Conservation (phyloP, 2,888 invertebrate species). For the Stegana nigrithorax region DNA sequence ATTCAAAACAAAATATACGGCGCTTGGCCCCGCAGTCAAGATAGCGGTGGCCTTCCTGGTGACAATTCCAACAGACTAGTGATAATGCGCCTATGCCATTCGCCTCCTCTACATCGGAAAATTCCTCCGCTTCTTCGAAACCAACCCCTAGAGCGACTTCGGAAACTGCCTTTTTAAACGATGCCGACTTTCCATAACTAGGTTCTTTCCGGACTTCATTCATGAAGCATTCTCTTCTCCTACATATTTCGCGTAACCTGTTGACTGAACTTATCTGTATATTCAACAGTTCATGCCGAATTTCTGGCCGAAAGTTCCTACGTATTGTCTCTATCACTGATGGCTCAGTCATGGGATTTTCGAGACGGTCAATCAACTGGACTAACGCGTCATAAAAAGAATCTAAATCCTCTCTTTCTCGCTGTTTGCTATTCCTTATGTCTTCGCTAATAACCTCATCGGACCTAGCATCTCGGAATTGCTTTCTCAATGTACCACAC, state of each 20-base stretch:
- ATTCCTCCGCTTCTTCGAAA: background rate
- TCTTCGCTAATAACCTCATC: too few relatives aligned
- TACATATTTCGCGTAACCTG: background rate
- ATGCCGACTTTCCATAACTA: too few relatives aligned
- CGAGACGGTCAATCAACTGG: background rate
- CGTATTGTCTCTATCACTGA: background rate
- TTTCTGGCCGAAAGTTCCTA: background rate
- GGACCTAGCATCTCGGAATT: too few relatives aligned
- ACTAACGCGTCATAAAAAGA: background rate
- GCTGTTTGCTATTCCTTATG: background rate
- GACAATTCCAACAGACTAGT: slow-evolving; percentile 2
- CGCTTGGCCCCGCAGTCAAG: too few relatives aligned
- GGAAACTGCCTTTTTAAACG: too few relatives aligned
- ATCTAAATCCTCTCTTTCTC: background rate
- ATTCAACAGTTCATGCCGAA: background rate
- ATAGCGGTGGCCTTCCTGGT: background rate
- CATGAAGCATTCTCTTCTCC: background rate
- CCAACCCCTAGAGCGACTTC: too few relatives aligned
- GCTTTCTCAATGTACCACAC: too few relatives aligned
- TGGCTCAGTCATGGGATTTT: background rate
- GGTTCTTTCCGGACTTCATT: background rate
- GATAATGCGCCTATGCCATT: background rate
- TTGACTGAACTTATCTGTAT: background rate
- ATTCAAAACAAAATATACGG: too few relatives aligned
- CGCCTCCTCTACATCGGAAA: background rate